Evolutionary conservation across 2,888 invertebrate genomes (phyloP).

Genomic region (Spilarctia lutea): DNA sequence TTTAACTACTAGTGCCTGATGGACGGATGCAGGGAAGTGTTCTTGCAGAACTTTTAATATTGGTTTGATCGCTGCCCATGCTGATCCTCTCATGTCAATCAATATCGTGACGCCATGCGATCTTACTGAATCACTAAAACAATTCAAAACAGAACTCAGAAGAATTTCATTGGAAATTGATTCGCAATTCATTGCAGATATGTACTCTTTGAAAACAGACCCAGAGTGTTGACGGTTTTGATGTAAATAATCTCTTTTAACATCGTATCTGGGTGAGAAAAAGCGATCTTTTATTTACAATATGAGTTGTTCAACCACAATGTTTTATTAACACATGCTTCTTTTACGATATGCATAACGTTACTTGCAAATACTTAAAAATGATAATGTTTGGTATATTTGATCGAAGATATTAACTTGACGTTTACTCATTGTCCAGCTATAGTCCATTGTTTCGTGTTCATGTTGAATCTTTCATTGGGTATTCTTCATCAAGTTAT

Average conservation of each 20-base stretch:
- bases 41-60: conserved; percentile 99
- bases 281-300: background rate
- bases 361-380: background rate
- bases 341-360: conserved; percentile 18
- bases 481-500: background rate
- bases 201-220: background rate
- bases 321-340: background rate
- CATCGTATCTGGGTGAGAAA: background rate
- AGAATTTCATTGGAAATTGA: background rate
- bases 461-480: conserved; percentile 15
- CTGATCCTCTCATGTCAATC: conserved; percentile 98
- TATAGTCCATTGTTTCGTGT: conserved; percentile 32
- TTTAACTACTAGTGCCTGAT: conserved; percentile 98
- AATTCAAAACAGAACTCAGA: conserved; percentile 34
- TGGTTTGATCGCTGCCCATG: conserved; percentile 98
- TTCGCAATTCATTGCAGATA: background rate
- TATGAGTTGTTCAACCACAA: conserved; percentile 1
- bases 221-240: background rate
- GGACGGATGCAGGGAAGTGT: conserved; percentile 96
- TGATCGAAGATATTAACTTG: background rate
- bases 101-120: conserved; percentile 97
- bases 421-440: conserved; percentile 2
- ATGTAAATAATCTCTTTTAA: conserved; percentile 1
- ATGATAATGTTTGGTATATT: background rate
- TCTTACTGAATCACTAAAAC: conserved; percentile 93